Evolutionary conservation across 2,797 vertebrate species (phyloP).

Genomic region (Cossypha polioptera): DNA sequence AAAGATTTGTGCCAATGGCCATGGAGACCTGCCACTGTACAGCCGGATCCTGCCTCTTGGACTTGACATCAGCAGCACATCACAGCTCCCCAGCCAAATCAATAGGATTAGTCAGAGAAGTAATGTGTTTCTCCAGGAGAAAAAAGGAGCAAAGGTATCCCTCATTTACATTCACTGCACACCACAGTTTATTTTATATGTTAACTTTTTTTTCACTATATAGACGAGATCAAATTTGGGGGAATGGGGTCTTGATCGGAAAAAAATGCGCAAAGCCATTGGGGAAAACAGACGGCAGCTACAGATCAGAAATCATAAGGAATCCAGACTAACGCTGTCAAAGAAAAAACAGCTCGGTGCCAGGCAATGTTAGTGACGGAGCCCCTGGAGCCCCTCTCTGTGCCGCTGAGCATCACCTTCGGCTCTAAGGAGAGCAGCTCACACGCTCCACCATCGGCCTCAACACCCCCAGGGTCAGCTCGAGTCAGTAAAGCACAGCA

Average conservation of each 20-base stretch:
- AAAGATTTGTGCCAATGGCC: neutral
- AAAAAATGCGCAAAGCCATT: neutral
- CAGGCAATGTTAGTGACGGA: neutral
- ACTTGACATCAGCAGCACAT: neutral
- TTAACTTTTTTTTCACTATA: conserved; percentile 6
- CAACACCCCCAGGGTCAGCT: neutral
- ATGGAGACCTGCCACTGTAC: neutral
- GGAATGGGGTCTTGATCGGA: neutral
- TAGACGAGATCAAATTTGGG: conserved; percentile 36
- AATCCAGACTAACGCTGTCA: neutral
- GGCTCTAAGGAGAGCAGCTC: neutral
- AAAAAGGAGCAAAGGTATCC: neutral
- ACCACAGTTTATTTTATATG: neutral
- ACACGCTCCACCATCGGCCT: rapidly evolving
- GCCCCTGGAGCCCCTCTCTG: neutral
- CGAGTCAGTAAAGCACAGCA: rapidly evolving
- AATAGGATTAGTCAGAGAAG: conserved; percentile 9
- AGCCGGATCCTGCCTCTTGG: neutral
- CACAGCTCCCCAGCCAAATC: neutral
- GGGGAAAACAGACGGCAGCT: conserved; percentile 42
- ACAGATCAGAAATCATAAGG: conserved; percentile 13
- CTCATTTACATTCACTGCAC: conserved; percentile 11
- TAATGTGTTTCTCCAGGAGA: conserved; percentile 7
- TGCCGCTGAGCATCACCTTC: neutral
- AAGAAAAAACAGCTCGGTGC: neutral